Conservation (phyloP, 2,888 invertebrate genomes). For the Spisula solida region DNA sequence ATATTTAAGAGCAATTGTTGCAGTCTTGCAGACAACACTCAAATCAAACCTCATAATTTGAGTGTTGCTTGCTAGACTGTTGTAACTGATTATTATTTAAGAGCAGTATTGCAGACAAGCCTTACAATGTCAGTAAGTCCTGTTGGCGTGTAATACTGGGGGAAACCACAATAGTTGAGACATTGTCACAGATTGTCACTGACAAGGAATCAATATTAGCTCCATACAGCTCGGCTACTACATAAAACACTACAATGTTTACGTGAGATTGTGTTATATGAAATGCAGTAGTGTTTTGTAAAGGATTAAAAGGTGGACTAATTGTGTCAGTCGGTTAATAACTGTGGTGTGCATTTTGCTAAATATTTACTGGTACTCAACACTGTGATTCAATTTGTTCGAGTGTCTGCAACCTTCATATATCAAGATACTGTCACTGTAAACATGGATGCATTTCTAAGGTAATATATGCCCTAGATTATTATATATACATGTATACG, state of each 20-base stretch:
- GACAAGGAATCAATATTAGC: neutral
- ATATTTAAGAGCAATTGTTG: too few relatives aligned
- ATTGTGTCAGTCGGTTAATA: neutral
- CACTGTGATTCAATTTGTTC: neutral
- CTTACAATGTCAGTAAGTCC: neutral
- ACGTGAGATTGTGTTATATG: neutral
- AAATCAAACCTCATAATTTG: too few relatives aligned
- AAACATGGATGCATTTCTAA: conserved; percentile 14
- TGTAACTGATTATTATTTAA: too few relatives aligned
- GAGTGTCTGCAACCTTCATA: neutral
- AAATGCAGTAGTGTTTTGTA: neutral
- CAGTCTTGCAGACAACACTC: too few relatives aligned
- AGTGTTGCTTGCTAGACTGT: too few relatives aligned
- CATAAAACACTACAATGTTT: conserved; percentile 8
- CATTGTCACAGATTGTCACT: conserved; percentile 16
- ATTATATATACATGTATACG: too few relatives aligned
- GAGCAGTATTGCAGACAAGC: too few relatives aligned
- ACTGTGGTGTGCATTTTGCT: neutral
- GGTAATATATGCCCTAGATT: neutral
- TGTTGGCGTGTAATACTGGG: neutral
- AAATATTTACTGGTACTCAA: neutral
- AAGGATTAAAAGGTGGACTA: neutral
- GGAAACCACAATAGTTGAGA: neutral
- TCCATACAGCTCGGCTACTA: neutral
- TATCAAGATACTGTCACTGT: neutral